A percentile compares a stretch with the other conserved stretches of the same genome.
Evolutionary conservation across 23 tunicate genomes (phyloP).

Genomic region (Phallusia fumigata): DNA sequence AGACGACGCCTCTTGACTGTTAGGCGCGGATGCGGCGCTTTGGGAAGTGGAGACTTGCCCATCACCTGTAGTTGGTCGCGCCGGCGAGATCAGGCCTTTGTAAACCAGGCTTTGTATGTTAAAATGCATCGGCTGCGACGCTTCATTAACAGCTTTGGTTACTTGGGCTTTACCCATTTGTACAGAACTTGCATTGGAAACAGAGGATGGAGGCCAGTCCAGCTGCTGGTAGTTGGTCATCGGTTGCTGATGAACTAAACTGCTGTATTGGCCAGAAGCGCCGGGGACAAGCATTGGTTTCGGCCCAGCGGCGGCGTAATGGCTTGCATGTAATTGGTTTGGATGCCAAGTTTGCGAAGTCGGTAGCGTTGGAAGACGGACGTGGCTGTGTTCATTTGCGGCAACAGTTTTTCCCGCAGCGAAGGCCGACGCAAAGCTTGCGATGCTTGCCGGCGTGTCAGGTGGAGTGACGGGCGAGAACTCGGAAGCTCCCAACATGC

Average conservation of each 20-base stretch:
- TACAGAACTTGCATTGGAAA: no score
- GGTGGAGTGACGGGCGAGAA: conserved; percentile 76
- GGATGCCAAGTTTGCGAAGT: neutral
- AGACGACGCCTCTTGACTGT: neutral
- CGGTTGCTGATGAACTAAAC: conserved; percentile 1
- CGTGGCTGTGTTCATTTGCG: neutral
- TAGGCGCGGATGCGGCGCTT: neutral
- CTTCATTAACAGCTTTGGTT: neutral
- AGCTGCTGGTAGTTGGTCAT: neutral
- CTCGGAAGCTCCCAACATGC: conserved; percentile 20
- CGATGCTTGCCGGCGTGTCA: conserved; percentile 43
- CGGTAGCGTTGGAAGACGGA: neutral
- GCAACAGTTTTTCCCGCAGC: neutral
- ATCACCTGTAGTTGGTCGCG: neutral
- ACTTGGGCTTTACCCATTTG: neutral
- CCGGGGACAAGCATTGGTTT: neutral
- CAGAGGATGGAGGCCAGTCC: conserved; percentile 2
- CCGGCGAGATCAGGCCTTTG: conserved; percentile 38
- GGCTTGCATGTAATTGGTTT: neutral
- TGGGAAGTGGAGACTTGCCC: neutral
- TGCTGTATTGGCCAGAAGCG: conserved; percentile 26
- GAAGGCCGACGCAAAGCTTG: conserved; percentile 1
- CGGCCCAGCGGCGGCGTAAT: neutral
- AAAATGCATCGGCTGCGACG: conserved; percentile 54
- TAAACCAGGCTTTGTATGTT: conserved; percentile 80